A percentile compares a stretch with the other conserved stretches of the same genome.
Evolutionary conservation across 2,888 invertebrate species (phyloP).

Genomic region (Sisyra nigra): DNA sequence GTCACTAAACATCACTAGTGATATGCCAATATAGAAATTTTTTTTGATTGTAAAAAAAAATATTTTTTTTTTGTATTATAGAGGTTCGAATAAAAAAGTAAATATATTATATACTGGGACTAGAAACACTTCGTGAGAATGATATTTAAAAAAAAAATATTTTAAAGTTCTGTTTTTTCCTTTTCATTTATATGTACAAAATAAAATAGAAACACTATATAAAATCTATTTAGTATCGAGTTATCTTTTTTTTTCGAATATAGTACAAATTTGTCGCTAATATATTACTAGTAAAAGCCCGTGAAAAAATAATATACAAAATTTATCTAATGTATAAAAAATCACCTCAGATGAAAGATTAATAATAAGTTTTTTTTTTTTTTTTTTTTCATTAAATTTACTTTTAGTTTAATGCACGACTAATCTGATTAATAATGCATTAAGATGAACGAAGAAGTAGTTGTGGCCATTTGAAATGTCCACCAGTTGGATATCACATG

Average conservation of each 20-base stretch:
- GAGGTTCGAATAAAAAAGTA: background rate
- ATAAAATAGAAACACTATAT: slow-evolving; percentile 9
- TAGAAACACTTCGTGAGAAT: slow-evolving; percentile 10
- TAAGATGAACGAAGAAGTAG: background rate
- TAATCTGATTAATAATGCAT: slow-evolving; percentile 5
- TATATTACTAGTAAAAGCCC: slow-evolving; percentile 9
- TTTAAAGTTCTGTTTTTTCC: background rate
- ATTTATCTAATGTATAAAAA: slow-evolving; percentile 10
- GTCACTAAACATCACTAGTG: slow-evolving; percentile 7
- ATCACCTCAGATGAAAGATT: slow-evolving; percentile 9
- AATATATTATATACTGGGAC: slow-evolving; percentile 7
- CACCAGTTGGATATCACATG: slow-evolving; percentile 2
- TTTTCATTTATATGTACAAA: slow-evolving; percentile 10
- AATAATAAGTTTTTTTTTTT: slow-evolving; percentile 2
- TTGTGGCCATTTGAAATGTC: background rate
- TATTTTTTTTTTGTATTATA: background rate
- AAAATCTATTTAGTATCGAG: slow-evolving; percentile 9
- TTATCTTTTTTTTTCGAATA: slow-evolving; percentile 8
- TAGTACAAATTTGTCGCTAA: slow-evolving; percentile 9
- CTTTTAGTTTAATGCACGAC: background rate
- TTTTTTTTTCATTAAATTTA: background rate
- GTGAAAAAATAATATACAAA: slow-evolving; percentile 10
- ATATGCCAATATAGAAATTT: slow-evolving; percentile 9
- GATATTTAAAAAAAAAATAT: slow-evolving; percentile 4
- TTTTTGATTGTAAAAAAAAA: background rate